phyloP scores from a whole-genome alignment of 2,113 vertebrate species.

The Mus musculus region GRCm39 chr8:123441001-123441500 shows the following conservation, averaged over 20 bases:
- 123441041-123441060: neutral
- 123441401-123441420: neutral
- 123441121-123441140: no score
- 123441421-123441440: neutral
- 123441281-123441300: neutral
- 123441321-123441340: neutral
- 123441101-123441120: neutral
- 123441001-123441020: neutral
- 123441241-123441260: neutral
- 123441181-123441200: neutral
- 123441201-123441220: neutral
- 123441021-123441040: fast-evolving
- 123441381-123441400: neutral
- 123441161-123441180: neutral
- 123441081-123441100: neutral
- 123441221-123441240: neutral
- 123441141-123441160: neutral
- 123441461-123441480: neutral
- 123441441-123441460: neutral
- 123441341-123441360: neutral
- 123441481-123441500: neutral
- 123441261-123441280: neutral
- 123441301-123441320: fast-evolving
- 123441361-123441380: fast-evolving
- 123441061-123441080: neutral